These are phyloP conservation scores for Periplaneta americana DNA, from an alignment of 1,140 invertebrate species.

Conservation along the genomic window DNA sequence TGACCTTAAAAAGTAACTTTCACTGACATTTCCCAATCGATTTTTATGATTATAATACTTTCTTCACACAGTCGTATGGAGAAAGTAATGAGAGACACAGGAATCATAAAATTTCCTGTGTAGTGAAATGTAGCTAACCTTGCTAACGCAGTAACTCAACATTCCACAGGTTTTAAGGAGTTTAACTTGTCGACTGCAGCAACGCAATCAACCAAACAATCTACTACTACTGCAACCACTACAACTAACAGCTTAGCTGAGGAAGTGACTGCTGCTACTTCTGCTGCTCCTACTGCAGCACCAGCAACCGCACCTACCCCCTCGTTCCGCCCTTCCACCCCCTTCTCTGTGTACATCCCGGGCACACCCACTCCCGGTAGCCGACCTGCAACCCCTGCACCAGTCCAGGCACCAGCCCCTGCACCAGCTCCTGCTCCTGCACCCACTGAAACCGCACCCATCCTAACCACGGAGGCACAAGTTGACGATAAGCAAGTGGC, in stretches of 20 bases:
- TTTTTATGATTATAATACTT: neutral
- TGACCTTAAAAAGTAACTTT: too few relatives aligned
- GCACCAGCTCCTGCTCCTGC: neutral
- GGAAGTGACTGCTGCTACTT: neutral
- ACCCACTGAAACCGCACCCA: neutral
- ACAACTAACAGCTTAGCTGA: conserved; percentile 5
- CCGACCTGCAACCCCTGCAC: neutral
- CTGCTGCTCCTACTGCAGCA: neutral
- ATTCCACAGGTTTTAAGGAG: conserved; percentile 16
- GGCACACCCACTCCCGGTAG: neutral
- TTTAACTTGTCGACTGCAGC: conserved; percentile 7
- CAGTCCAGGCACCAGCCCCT: neutral
- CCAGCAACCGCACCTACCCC: neutral
- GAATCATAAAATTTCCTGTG: neutral
- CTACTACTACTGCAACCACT: neutral
- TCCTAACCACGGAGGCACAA: neutral
- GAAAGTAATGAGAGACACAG: neutral
- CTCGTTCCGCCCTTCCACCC: neutral
- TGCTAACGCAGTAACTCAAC: neutral
- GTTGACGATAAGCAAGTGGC: neutral
- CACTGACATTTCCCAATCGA: too few relatives aligned
- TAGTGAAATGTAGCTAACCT: neutral
- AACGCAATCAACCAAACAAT: neutral
- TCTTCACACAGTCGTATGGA: too few relatives aligned
- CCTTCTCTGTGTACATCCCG: conserved; percentile 11